Conservation (phyloP, 2,888 invertebrate species). For the Diaphora mendica region DNA sequence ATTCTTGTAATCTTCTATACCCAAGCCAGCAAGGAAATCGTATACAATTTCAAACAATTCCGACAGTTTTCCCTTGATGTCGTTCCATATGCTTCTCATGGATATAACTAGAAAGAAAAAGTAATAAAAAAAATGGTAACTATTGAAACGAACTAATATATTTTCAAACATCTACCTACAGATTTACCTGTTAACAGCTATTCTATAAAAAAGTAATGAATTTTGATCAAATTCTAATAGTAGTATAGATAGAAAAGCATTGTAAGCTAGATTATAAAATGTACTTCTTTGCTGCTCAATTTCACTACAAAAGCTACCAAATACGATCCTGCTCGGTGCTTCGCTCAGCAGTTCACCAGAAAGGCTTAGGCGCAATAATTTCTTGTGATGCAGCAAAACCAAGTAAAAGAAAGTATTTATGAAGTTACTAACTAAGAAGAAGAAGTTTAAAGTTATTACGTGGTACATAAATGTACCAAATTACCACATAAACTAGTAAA, state of each 20-base stretch:
- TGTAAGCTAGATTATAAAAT: not conserved
- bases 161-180: not conserved
- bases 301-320: not conserved
- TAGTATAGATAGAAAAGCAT: not conserved
- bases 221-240: not conserved
- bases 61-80: constrained; percentile 66
- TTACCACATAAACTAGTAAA: not conserved
- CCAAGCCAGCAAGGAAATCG: constrained; percentile 76
- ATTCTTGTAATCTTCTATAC: constrained; percentile 70
- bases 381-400: not conserved
- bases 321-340: not conserved
- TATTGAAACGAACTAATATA: not conserved
- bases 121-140: not conserved
- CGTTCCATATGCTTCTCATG: constrained; percentile 77
- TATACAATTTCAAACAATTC: constrained; percentile 78
- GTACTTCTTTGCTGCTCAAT: not conserved
- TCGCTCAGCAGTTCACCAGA: not conserved
- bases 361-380: not conserved
- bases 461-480: not conserved
- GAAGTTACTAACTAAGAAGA: not conserved
- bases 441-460: not conserved
- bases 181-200: not conserved
- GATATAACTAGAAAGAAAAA: constrained; percentile 65
- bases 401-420: not conserved
- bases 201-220: not conserved